Base-by-base conservation (phyloP, 2,888 invertebrate genomes). In the Halictus ligatus region DNA sequence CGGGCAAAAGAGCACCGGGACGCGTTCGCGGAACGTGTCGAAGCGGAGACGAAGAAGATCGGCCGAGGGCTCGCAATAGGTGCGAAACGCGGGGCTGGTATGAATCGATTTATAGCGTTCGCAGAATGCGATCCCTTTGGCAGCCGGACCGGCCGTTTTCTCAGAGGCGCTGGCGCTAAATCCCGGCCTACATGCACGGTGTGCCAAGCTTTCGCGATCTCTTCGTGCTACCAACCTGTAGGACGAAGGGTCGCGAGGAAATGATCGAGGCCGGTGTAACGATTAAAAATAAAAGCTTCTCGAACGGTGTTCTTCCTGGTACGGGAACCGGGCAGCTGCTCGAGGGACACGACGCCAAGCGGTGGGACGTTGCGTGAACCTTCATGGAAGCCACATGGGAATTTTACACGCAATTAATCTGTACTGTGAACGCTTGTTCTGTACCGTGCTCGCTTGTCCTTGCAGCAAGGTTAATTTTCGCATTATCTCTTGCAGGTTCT, bases 91-190 rank as follows among this genome's bases (percentile, higher is more conserved):
- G 78, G 79, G 78, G 79, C 69, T 58, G 76, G 75, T 89, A 89
- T 82, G 82, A 82, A 87, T 85, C 89, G 90, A 92, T 92, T 92
- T 92, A 89, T 91, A 89, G 91, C 86, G 84, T 94, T 93, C 94
- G 93, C 76, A 91, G 93, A 93, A 94, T 90, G 86, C 87, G 91
- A 91, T 91, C 92, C 91, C 91, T 91, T 94, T 94, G 94, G 94
- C 94, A 94, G 89, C 81, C 88, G 79, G 77, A 85, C 86, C 75
- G 82, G 83, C 87, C 85, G 88, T 88, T 91, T 93, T 94, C 94
- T 89, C 87, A 92, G 94, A 94, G 93, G 86, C 92, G 92, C 91
- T 94, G 94, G 93, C 93, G 93, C 90, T 90, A 85, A 75, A 75
- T 89, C 87, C 71, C 88, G 92, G 84, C 94, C 93, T 92, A 93